Base-by-base conservation (phyloP, 2,888 invertebrate genomes). In the Mimumesa dahlbomi region DNA sequence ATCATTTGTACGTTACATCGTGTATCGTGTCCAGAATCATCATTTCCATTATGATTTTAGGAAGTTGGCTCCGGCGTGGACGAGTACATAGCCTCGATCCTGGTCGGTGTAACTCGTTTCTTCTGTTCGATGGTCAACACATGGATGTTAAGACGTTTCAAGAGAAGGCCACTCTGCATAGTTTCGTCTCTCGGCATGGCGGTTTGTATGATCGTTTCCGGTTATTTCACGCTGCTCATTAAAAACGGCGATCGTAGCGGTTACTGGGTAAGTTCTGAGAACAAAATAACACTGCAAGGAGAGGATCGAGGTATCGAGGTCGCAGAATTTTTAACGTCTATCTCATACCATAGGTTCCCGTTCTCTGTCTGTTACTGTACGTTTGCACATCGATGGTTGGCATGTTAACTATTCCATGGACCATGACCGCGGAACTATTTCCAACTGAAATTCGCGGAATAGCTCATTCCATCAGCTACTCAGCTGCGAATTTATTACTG, bases 361-460 rank as follows among this genome's bases (percentile, higher is more conserved):
- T 92, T 0, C 69, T 90, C 0, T 90, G 91, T 58, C 85, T 93
- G 1, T 81, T 92, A 7, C 82, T 92, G 0, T 93, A 92, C 82
- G 92, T 93, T 0, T 91, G 92, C 58, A 90, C 92, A 0, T 92
- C 92, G 5, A 92, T 93, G 91, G 89, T 92, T 40, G 93, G 93
- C 0, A 87, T 93, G 74, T 86, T 93, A 31, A 92, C 92, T 4
- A 92, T 93, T 18, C 93, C 93, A 0, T 93, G 93, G 93, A 93
- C 92, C n/a, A 92, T 93, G 92, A 93, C 92, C 0, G 93, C 93
- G 0, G 93, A 93, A 87, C 85, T 93, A 2, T 93, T 92, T 80
- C 93, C 93, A 0, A 90, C 92, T 1, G 92, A 92, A 72, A 92
- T 93, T 42, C 90, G 93, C 18, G 92, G 92, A 1, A 87, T 92